Evolutionary conservation across 2,888 invertebrate species (phyloP), one percentile per base, ranked within the genome.

Genomic region (Drosophila pseudotalamancana): DNA sequence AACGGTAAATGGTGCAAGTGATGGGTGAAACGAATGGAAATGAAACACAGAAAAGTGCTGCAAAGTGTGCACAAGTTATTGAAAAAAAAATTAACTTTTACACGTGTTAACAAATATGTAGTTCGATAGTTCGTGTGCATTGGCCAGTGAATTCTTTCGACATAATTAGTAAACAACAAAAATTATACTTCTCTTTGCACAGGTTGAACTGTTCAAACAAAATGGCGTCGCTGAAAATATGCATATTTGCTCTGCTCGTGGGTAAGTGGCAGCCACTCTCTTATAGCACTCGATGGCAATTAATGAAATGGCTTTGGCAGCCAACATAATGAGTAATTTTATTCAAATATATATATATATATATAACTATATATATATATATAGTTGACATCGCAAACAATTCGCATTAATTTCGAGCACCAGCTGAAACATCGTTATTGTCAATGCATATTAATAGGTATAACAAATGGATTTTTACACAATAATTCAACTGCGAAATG

Each of bases 171-270:
- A 43, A 2, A 5, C 12, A 23, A 23, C 9, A 5, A 14, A 1
- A 14, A 14, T 23, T 23, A 40, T 40, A 57, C 40, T 55, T 78
- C 43, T 81, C 57, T 66, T 50, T 62, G 56, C 49, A 45, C 62
- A 81, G 80, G 65, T 82, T 57, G 8, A 77, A 62, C 67, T 60
- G 57, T 45, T 46, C n/a, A 11, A 40, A 72, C 67, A 86, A 84
- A 79, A 90, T 89, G 89, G 86, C 83, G 76, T 67, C 74, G 66
- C 56, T 89, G 35, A 89, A 89, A 75, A 79, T 90, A 64, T 89
- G 87, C 84, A 83, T 89, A 77, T 81, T 90, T 71, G 86, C 83
- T 34, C 66, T 89, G 77, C 69, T 77, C 42, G 72, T 89, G 69
- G 89, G 90, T 89, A 77, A 89, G 89, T 87, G 11, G 18, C 50